Base-by-base conservation (phyloP, 2,888 invertebrate genomes). In the Malachius bipustulatus region DNA sequence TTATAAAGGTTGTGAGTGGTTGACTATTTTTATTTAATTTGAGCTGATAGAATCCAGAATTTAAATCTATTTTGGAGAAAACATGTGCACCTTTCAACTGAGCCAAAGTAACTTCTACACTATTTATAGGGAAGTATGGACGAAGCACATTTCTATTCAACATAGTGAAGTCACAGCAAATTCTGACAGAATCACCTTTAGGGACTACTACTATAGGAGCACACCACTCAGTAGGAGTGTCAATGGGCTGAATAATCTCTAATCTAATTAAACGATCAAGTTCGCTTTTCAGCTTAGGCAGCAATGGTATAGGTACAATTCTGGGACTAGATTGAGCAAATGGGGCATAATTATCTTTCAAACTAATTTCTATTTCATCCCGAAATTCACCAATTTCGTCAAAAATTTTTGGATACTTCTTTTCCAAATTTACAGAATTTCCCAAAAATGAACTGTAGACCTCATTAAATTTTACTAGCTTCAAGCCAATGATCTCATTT, bases 1-100 rank as follows among this genome's bases (percentile, higher is more conserved):
- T 37, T 13, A 37, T 34, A 13, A 35, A 37, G n/a, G 30, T 35
- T n/a, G 38, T 37, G 3, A 37, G 12, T 11, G 16, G 13, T 26
- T 34, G 34, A n/a, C 14, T 32, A 26, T 35, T 11, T 14, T 37
- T 12, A n/a, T 30, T 30, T 4, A 31, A 19, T 11, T 30, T 11
- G 12, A 14, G 15, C 15, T 38, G 35, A 4, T 16, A 36, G 19
- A 30, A 38, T 9, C 38, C 16, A 28, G 19, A 24, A 3, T 30
- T 2, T 31, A 13, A 11, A 31, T 31, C 31, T 4, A 31, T 9
- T 13, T 14, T 4, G 4, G 13, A 13, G 14, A 31, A 31, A 12
- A 11, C 8, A 10, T 10, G 9, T 8, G 31, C 9, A 13, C 14
- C 31, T 31, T 31, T 10, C 9, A 31, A 10, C 14, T 31, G 12